Evolutionary conservation across 2,888 invertebrate species (phyloP), one percentile per base, ranked within the genome.

Genomic region (Dascillus cervinus): DNA sequence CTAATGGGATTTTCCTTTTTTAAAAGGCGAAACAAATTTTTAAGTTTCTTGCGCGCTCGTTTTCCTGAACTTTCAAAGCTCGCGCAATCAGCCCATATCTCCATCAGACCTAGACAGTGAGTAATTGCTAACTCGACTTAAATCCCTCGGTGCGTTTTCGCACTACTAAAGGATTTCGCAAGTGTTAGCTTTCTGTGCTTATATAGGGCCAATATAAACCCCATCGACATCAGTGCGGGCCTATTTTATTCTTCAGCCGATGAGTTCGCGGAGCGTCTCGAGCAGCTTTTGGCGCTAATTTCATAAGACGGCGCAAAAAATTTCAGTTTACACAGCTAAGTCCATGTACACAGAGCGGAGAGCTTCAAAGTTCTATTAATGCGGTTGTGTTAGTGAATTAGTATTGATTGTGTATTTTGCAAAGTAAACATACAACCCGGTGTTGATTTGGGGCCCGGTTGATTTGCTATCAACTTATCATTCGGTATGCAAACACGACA

Each of bases 401-500:
- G 50, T 56, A 57, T 58, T 47, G 58, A 56, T 55, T 54, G 55
- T 53, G 49, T 56, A 50, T 47, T 43, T 46, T 39, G 45, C 44
- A 50, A 49, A 50, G 52, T 33, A 39, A 38, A 44, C 37, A 41
- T 29, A 37, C 26, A 32, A 32, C 30, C 32, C 32, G 29, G 25
- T 42, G 42, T 37, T 37, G 14, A 32, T 37, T 30, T 24, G 47
- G 45, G 34, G 39, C 46, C 51, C 49, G 53, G 52, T 52, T 50
- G 55, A 53, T 56, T 53, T 50, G 49, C 53, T 49, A 56, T 59
- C 55, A 58, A 60, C 60, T 62, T 61, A 60, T 62, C 58, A 54
- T 56, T 53, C 48, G 47, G 46, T 51, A 44, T 37, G 53, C 53
- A 61, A 63, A 62, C 63, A 61, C 54, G 56, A 55, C 56, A 58